These are phyloP conservation scores for Gorsachius magnificus DNA, from an alignment of 2,797 vertebrate genomes.

Conservation along the genomic window DNA sequence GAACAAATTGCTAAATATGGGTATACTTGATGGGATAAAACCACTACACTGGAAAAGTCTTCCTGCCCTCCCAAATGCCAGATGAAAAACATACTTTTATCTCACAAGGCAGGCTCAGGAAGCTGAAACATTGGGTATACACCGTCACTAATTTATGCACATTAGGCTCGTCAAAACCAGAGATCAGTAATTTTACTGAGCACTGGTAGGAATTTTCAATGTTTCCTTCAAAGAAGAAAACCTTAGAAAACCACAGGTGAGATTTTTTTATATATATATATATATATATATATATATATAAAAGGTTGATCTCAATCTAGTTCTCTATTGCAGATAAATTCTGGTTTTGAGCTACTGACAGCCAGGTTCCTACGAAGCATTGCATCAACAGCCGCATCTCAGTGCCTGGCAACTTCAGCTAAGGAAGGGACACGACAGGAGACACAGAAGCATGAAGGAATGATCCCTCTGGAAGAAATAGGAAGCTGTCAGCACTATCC, in stretches of 20 bases:
- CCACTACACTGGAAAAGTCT: not conserved
- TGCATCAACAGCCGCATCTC: not conserved
- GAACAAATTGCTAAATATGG: conserved; percentile 15
- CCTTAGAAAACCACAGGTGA: not conserved
- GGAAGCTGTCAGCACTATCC: not conserved
- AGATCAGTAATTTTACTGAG: not conserved
- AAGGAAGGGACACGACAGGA: not conserved
- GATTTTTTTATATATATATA: fast-evolving
- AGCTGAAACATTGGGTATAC: not conserved
- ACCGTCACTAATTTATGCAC: not conserved
- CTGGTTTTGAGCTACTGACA: not conserved
- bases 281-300: not conserved
- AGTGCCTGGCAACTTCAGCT: not conserved
- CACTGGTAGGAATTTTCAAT: not conserved
- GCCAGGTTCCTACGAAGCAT: fast-evolving
- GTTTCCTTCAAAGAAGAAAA: not conserved
- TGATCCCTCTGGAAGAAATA: not conserved
- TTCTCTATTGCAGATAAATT: not conserved
- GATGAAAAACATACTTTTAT: not conserved
- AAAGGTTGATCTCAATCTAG: not conserved
- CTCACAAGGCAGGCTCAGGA: not conserved
- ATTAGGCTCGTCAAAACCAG: not conserved
- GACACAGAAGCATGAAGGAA: fast-evolving
- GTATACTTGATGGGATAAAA: not conserved
- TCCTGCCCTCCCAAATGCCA: not conserved